Base-by-base conservation (phyloP, 2,888 invertebrate genomes). In the Halictus ligatus region DNA sequence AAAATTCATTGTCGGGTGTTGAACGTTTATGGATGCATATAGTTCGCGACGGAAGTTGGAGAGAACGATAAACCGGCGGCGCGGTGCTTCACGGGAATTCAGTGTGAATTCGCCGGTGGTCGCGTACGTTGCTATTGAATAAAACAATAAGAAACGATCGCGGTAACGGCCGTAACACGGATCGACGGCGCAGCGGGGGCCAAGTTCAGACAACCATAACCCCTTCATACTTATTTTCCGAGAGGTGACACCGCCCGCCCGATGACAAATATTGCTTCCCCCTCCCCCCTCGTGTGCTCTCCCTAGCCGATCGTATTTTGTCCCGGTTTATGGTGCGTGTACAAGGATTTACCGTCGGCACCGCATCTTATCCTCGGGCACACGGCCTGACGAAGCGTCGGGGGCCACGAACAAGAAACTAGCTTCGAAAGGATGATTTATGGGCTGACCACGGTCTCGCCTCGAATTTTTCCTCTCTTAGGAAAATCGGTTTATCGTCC, bases 361-460 rank as follows among this genome's bases (percentile, higher is more conserved):
- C n/a, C 25, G 77, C 71, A 15, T 71, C 25, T 71, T 75, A 69
- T 69, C 43, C 67, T 29, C 15, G 21, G 29, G 21, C 76, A 29
- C 60, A 43, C 50, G 50, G 69, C 54, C 69, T 69, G 54, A 71
- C 80, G 71, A 77, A 58, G 58, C 69, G 8, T 29, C 48, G n/a
- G 21, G 29, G 25, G n/a, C 12, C 29, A 18, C 46, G 73, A 64
- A 48, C 74, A 50, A 73, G 74, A 40, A 67, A 50, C 46, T 48
- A 13, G 60, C 60, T 35, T 69, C 43, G 54, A 72, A 64, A 71
- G 67, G 77, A 79, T 85, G 84, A 85, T 86, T 86, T 86, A 84
- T 81, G 81, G 73, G 78, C 50, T 80, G 84, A 78, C 74, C 81
- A 60, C 46, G 84, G 29, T 78, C 71, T 64, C 64, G 64, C 64